These are phyloP conservation scores for Liasis olivaceus DNA, from an alignment of 2,797 vertebrate genomes.

Conservation along the genomic window DNA sequence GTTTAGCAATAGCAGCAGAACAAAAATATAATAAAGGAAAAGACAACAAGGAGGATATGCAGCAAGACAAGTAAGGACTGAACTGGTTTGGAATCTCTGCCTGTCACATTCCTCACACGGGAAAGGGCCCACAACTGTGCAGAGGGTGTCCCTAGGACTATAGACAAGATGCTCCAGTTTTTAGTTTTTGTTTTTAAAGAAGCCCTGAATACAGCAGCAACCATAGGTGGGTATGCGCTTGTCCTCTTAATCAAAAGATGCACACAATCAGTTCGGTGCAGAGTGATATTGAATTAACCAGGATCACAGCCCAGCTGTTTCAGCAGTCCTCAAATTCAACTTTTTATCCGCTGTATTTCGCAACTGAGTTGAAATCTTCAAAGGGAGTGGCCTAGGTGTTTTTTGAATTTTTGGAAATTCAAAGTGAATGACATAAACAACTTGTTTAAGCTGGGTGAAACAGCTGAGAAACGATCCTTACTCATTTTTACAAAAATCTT, in stretches of 20 bases:
- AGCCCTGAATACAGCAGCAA: background rate
- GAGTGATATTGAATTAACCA: background rate
- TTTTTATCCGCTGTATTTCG: background rate
- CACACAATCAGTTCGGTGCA: background rate
- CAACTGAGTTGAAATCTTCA: background rate
- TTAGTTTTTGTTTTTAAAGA: background rate
- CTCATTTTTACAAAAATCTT: background rate
- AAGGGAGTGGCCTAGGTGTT: background rate
- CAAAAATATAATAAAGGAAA: conserved; percentile 1
- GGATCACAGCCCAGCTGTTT: background rate
- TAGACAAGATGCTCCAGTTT: background rate
- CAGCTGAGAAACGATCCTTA: background rate
- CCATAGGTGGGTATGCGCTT: background rate
- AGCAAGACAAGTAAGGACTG: background rate
- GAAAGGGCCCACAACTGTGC: background rate
- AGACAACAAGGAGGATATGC: background rate
- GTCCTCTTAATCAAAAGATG: background rate
- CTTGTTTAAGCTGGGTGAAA: background rate
- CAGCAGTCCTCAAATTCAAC: background rate
- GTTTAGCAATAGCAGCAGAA: conserved; percentile 14
- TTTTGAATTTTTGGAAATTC: background rate
- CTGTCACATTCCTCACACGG: background rate
- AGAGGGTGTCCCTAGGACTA: background rate
- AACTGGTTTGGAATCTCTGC: background rate
- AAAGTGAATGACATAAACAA: background rate